Evolutionary conservation across 2,113 vertebrate genomes (phyloP).

Genomic region (Leucosticte australis): DNA sequence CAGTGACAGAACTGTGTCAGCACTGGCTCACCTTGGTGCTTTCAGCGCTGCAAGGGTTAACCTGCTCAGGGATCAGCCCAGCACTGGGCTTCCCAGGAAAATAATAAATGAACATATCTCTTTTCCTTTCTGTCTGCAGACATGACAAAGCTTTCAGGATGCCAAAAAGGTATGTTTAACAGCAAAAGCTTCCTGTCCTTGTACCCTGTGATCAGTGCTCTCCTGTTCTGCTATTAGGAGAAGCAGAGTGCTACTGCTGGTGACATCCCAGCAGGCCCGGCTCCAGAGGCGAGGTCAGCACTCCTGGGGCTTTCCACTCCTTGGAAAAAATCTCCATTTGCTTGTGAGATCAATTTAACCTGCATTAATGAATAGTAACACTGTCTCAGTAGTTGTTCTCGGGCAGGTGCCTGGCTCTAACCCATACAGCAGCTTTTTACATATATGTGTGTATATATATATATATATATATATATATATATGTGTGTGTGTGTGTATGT

Average conservation of each 20-base stretch:
- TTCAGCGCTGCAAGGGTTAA: neutral
- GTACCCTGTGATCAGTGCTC: neutral
- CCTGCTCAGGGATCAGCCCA: neutral
- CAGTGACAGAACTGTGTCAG: neutral
- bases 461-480: neutral
- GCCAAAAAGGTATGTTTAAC: slow-evolving; percentile 85
- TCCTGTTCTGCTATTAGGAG: neutral
- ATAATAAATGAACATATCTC: neutral
- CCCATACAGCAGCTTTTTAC: neutral
- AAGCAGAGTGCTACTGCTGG: neutral
- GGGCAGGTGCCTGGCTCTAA: neutral
- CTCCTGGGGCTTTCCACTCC: neutral
- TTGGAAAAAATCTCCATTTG: neutral
- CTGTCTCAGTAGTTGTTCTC: neutral
- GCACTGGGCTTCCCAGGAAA: neutral
- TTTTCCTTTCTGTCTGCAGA: slow-evolving; percentile 69
- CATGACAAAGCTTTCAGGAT: slow-evolving; percentile 83
- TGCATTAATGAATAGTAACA: neutral
- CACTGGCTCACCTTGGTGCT: neutral
- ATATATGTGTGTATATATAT: neutral
- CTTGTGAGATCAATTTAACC: neutral
- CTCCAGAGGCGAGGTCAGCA: neutral
- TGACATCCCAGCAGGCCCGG: neutral
- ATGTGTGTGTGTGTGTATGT: fast-evolving
- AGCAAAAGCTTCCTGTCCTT: neutral